phyloP scores from a whole-genome alignment of 2,797 vertebrate genomes.

The Chanos chanos region DNA sequence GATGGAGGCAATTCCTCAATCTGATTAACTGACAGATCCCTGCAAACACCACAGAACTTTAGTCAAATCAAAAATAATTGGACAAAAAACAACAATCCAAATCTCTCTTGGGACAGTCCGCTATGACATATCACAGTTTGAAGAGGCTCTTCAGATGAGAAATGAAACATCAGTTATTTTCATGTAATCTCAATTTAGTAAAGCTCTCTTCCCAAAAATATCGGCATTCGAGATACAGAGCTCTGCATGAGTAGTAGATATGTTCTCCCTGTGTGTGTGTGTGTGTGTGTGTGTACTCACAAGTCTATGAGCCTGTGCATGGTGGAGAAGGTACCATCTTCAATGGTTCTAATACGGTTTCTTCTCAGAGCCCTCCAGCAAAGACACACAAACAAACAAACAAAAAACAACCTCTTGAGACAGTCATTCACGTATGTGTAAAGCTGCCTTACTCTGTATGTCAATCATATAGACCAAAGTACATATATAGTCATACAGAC shows the following conservation, averaged over 20 bases:
- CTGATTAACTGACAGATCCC: slow-evolving; percentile 61
- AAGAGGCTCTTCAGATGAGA: too few relatives aligned
- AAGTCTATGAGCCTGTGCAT: slow-evolving; percentile 66
- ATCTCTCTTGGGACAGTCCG: too few relatives aligned
- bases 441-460: background rate
- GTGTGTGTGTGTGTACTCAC: slow-evolving; percentile 48
- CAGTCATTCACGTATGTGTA: slow-evolving; percentile 19
- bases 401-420: background rate
- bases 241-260: background rate
- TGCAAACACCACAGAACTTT: too few relatives aligned
- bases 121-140: too few relatives aligned
- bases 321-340: slow-evolving; percentile 55
- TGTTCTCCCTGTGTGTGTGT: slow-evolving; percentile 8
- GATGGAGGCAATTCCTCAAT: slow-evolving; percentile 52
- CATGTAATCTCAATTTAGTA: too few relatives aligned
- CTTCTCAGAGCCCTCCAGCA: slow-evolving; percentile 56
- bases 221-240: too few relatives aligned
- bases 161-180: too few relatives aligned
- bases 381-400: background rate
- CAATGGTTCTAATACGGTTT: slow-evolving; percentile 58
- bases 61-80: too few relatives aligned
- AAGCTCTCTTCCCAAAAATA: too few relatives aligned
- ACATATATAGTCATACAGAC: too few relatives aligned
- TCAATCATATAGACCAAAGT: too few relatives aligned
- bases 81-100: too few relatives aligned